Conservation (phyloP, 2,888 invertebrate genomes). For the Antheraea assamensis region DNA sequence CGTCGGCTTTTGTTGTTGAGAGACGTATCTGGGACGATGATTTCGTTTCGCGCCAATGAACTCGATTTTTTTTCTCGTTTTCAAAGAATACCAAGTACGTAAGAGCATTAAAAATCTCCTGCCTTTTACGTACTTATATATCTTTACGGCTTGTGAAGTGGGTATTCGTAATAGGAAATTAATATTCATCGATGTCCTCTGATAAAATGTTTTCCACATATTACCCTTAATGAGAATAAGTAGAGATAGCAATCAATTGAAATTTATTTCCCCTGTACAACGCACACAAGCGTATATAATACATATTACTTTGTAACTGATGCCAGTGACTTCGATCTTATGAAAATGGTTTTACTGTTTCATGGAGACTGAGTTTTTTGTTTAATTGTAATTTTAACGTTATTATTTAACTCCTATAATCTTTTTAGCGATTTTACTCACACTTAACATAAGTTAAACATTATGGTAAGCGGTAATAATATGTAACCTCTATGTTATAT, state of each 20-base stretch:
- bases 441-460: too few relatives aligned
- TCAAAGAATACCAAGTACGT: constrained; percentile 60
- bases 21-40: constrained; percentile 72
- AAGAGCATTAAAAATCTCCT: constrained; percentile 65
- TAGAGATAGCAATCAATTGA: constrained; percentile 64
- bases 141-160: constrained; percentile 49
- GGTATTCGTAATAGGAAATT: constrained; percentile 53
- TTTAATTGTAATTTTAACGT: too few relatives aligned
- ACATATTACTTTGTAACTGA: constrained; percentile 37
- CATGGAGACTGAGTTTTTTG: too few relatives aligned
- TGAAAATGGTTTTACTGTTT: too few relatives aligned
- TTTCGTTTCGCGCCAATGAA: constrained; percentile 72
- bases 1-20: constrained; percentile 67
- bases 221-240: constrained; percentile 68
- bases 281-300: constrained; percentile 61
- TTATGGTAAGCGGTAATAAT: too few relatives aligned
- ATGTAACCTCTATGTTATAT: too few relatives aligned
- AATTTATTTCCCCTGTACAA: constrained; percentile 64
- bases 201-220: constrained; percentile 63
- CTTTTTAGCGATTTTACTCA: too few relatives aligned
- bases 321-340: too few relatives aligned
- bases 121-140: constrained; percentile 50
- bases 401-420: too few relatives aligned
- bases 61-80: constrained; percentile 74
- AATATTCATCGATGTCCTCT: constrained; percentile 58